phyloP scores from a whole-genome alignment of 2,888 invertebrate genomes.

The Hololepta plana region DNA sequence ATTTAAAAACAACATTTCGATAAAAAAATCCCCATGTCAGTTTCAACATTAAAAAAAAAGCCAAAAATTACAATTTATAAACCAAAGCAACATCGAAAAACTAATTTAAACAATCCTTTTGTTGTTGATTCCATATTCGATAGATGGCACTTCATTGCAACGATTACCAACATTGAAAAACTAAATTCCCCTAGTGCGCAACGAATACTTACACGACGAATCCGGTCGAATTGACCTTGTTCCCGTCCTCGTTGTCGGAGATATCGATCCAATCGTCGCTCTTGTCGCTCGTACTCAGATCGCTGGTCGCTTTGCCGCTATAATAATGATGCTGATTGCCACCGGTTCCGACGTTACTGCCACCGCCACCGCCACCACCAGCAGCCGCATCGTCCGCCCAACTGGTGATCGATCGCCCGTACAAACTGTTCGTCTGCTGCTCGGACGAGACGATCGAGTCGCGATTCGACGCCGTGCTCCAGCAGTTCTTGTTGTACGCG shows the following conservation, averaged over 20 bases:
- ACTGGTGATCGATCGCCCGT: constrained; percentile 33
- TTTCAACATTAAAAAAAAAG: too few species aligned
- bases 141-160: too few species aligned
- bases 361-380: constrained; percentile 10
- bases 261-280: constrained; percentile 52
- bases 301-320: constrained; percentile 34
- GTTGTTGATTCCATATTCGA: too few species aligned
- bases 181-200: neutral
- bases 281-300: constrained; percentile 38
- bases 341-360: constrained; percentile 7
- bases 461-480: constrained; percentile 16
- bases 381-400: constrained; percentile 25
- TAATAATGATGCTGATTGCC: constrained; percentile 7
- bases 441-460: constrained; percentile 33
- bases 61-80: too few species aligned
- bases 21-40: too few species aligned
- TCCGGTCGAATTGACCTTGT: constrained; percentile 27
- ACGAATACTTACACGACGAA: constrained; percentile 36
- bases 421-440: constrained; percentile 41
- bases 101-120: too few species aligned
- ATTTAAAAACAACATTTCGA: too few species aligned
- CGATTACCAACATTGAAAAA: too few species aligned
- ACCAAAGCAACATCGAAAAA: too few species aligned
- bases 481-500: constrained; percentile 1
- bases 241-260: constrained; percentile 35